A percentile compares a stretch with the other conserved stretches of the same genome.
Evolutionary conservation across 2,888 invertebrate genomes (phyloP).

Genomic region (Odontocolon sp.): DNA sequence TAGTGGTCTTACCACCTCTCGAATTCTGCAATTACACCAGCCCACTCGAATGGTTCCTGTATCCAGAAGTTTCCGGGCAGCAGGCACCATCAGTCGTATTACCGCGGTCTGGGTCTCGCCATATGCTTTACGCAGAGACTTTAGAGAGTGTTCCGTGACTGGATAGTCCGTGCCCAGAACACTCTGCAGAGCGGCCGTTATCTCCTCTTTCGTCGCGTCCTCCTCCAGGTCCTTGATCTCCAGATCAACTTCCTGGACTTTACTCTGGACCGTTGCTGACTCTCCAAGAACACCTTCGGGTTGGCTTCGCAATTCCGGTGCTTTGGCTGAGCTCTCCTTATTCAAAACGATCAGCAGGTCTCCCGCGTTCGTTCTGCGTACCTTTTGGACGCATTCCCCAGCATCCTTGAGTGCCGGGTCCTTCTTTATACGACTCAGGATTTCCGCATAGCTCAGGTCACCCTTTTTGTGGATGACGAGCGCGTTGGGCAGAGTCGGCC

Average conservation of each 20-base stretch:
- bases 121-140: constrained; percentile 36
- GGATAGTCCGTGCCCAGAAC: background rate
- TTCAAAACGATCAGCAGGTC: background rate
- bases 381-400: background rate
- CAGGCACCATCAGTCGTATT: constrained; percentile 24
- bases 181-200: constrained; percentile 29
- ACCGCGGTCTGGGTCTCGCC: constrained; percentile 44
- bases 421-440: constrained; percentile 1
- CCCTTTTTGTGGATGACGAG: background rate
- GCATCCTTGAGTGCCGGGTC: background rate
- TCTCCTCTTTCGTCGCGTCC: constrained; percentile 48
- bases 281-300: constrained; percentile 1
- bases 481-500: background rate
- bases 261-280: constrained; percentile 46
- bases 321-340: background rate
- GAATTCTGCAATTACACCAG: constrained; percentile 51
- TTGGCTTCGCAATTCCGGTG: background rate
- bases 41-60: constrained; percentile 29
- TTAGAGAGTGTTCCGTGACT: constrained; percentile 1
- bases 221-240: constrained; percentile 59
- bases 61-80: constrained; percentile 28
- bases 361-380: background rate
- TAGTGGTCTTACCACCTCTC: constrained; percentile 16
- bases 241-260: constrained; percentile 38
- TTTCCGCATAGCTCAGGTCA: background rate